phyloP scores from a whole-genome alignment of 2,113 vertebrate genomes.

The Onychostruthus taczanowskii region DNA sequence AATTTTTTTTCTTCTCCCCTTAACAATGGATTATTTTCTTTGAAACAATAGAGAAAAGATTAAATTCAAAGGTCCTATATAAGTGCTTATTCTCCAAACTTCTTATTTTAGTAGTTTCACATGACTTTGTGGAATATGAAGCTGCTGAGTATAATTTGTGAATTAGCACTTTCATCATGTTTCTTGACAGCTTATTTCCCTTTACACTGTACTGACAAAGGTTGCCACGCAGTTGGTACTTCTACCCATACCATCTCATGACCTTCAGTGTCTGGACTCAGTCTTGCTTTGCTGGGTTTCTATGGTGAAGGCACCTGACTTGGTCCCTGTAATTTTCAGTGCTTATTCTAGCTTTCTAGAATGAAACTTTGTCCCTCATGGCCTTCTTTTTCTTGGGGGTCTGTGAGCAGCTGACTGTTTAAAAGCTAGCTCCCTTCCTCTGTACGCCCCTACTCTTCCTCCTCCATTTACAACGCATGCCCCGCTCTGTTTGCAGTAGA shows the following conservation, averaged over 20 bases:
- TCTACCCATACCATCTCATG: rapidly evolving
- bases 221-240: not conserved
- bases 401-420: not conserved
- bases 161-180: not conserved
- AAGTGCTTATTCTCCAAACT: not conserved
- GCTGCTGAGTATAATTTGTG: not conserved
- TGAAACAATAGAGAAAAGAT: not conserved
- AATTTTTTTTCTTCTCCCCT: not conserved
- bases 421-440: not conserved
- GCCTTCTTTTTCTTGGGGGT: not conserved
- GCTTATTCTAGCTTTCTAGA: not conserved
- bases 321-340: not conserved
- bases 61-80: not conserved
- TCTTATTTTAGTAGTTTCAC: not conserved
- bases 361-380: not conserved
- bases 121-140: not conserved
- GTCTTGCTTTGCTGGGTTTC: not conserved
- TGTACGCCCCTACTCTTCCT: not conserved
- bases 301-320: not conserved
- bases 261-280: not conserved
- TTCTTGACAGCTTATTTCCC: not conserved
- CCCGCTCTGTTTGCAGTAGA: rapidly evolving
- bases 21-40: not conserved
- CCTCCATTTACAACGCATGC: not conserved
- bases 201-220: not conserved